phyloP scores from a whole-genome alignment of 2,113 vertebrate genomes.

The Corythoichthys intestinalis region DNA sequence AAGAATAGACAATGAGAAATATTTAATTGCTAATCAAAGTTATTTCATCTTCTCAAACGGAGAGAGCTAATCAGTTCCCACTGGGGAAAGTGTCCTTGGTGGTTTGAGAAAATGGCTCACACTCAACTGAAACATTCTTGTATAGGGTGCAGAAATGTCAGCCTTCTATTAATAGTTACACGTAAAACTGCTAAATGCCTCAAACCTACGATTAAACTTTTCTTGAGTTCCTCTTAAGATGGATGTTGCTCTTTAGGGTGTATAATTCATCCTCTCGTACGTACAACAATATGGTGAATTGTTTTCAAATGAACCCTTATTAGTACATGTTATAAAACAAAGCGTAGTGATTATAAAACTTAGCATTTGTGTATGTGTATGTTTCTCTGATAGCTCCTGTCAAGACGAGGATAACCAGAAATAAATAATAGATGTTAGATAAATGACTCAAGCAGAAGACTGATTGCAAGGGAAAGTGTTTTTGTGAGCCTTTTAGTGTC shows the following conservation, averaged over 20 bases:
- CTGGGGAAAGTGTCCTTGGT: conserved; percentile 68
- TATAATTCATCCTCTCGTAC: conserved; percentile 30
- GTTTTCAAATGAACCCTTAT: conserved; percentile 43
- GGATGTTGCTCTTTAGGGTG: conserved; percentile 42
- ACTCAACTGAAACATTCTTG: conserved; percentile 43
- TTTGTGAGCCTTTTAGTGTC: conserved; percentile 22
- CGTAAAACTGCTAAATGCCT: conserved; percentile 59
- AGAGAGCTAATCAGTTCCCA: conserved; percentile 72
- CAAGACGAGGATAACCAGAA: conserved; percentile 30
- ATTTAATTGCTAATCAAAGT: conserved; percentile 80
- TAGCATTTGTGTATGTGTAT: conserved; percentile 28
- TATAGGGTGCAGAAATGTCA: conserved; percentile 70
- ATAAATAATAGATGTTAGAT: conserved; percentile 2
- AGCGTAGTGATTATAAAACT: conserved; percentile 40
- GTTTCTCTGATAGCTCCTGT: conserved; percentile 16
- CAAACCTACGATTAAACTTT: conserved; percentile 23
- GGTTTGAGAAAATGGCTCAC: conserved; percentile 68
- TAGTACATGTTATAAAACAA: conserved; percentile 18
- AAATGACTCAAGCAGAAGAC: conserved; percentile 7
- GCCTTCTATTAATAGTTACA: conserved; percentile 69
- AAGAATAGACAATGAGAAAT: conserved; percentile 65
- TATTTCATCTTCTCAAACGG: conserved; percentile 63
- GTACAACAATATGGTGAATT: conserved; percentile 46
- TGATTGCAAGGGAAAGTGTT: conserved; percentile 20
- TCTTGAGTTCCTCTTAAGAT: conserved; percentile 28